Evolutionary conservation across 2,888 invertebrate genomes (phyloP).

Genomic region (Pyrrhia umbra): DNA sequence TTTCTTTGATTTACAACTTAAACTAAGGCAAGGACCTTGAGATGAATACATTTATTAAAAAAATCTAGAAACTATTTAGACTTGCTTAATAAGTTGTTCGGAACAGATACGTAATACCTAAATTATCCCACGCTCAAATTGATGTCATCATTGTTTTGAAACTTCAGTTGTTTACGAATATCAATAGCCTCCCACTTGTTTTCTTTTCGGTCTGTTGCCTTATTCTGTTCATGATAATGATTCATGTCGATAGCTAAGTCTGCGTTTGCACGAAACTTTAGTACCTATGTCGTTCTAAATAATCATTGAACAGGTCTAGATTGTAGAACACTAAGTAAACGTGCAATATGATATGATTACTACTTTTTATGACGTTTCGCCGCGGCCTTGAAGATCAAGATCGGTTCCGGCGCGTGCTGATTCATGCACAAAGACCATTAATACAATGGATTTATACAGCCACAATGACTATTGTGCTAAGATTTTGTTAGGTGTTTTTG

Average conservation of each 20-base stretch:
- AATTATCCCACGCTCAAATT: constrained; percentile 18
- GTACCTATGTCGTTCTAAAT: constrained; percentile 17
- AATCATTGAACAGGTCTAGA: constrained; percentile 29
- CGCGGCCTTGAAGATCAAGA: constrained; percentile 62
- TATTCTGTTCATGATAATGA: constrained; percentile 27
- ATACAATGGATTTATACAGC: constrained; percentile 70
- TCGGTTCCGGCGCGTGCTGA: constrained; percentile 63
- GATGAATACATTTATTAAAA: not conserved
- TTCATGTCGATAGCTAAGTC: constrained; percentile 2
- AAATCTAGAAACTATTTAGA: not conserved
- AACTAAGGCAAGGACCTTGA: constrained; percentile 12
- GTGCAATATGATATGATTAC: constrained; percentile 41
- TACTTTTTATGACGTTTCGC: constrained; percentile 48
- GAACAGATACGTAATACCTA: constrained; percentile 10
- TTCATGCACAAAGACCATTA: constrained; percentile 71
- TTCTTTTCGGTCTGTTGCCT: constrained; percentile 13
- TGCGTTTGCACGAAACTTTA: constrained; percentile 12
- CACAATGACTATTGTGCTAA: constrained; percentile 78
- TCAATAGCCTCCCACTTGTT: constrained; percentile 37
- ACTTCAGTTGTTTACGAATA: constrained; percentile 28
- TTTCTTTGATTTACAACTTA: not conserved
- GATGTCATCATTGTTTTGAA: constrained; percentile 15
- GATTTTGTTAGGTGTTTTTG: constrained; percentile 59
- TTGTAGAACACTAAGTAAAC: constrained; percentile 26
- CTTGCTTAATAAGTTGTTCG: constrained; percentile 16